Percentiles rank a stretch among this genome's conserved stretches.
Evolutionary conservation across 1,140 invertebrate species (phyloP).

Genomic region (Pseudachorutes palmiensis): DNA sequence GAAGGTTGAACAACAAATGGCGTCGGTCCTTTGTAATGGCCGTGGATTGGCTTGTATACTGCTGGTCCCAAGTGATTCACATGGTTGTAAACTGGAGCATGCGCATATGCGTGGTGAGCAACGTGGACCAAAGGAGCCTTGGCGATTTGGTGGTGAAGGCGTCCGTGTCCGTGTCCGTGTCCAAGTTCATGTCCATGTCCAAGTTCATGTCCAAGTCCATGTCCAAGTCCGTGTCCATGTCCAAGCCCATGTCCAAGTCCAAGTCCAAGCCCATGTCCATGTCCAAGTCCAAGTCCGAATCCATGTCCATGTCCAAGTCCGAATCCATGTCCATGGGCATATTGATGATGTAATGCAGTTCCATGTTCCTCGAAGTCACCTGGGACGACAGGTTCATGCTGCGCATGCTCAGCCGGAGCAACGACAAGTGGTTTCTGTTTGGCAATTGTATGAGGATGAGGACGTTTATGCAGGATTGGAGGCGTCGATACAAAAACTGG

Average conservation of each 20-base stretch:
- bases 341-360: too few species aligned
- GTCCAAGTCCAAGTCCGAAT: neutral
- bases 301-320: neutral
- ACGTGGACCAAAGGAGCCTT: neutral
- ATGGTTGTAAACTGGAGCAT: neutral
- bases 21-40: conserved; percentile 1
- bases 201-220: neutral
- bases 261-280: neutral
- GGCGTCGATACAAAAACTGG: neutral
- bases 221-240: conserved; percentile 6
- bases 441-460: too few species aligned
- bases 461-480: too few species aligned
- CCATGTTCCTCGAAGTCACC: too few species aligned
- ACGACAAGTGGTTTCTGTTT: neutral
- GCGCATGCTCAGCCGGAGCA: neutral
- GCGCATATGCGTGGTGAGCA: neutral
- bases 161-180: neutral
- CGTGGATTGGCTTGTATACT: neutral
- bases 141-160: conserved; percentile 14
- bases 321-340: neutral
- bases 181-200: neutral
- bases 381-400: too few species aligned
- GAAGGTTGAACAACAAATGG: conserved; percentile 23
- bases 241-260: neutral
- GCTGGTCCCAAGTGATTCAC: neutral